Base-by-base conservation (phyloP, 2,888 invertebrate species). In the Oxyscelio sp. region DNA sequence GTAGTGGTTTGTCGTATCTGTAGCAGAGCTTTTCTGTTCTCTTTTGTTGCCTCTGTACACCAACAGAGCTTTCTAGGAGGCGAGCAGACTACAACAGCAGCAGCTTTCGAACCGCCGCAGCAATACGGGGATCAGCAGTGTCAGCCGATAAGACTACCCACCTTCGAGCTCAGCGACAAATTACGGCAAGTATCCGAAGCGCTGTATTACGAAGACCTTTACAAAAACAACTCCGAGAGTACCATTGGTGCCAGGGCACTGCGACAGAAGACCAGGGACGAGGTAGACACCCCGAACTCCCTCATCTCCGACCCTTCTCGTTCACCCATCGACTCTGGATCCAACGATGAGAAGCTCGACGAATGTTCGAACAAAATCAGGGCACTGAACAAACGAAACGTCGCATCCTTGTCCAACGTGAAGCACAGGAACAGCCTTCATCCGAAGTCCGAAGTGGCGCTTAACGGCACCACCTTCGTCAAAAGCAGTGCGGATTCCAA, bases 61-160 rank as follows among this genome's bases (percentile, higher is more conserved):
- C 91, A 92, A 90, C 93, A 93, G 93, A 93, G 93, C 91, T 93
- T 93, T 94, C 90, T 91, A 94, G 93, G 93, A 93, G 92, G 91
- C 91, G 91, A 93, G 87, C 91, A 91, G 88, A 89, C 91, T 90
- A 79, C 90, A 90, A 78, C 89, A 89, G 85, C 90, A 91, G 65
- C 90, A 90, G 66, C 85, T 89, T 21, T 75, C 89, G 86, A 93
- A 91, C 68, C 92, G 91, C 48, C 92, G 92, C 87, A 93, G 92
- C 92, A 93, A 92, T 87, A 92, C 92, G 78, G 92, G 91, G 66
- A 92, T 93, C 89, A 94, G 93, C 92, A 93, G 92, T 87, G 92
- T 93, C 90, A 93, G 93, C 91, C 92, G 93, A 89, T 94, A 92
- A 93, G 91, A 82, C 54, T 92, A 66, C 91, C 91, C 48, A 92